Conservation (phyloP, 37 sponge, comb jelly and placozoan genomes). For the Aplysina aerophoba region DNA sequence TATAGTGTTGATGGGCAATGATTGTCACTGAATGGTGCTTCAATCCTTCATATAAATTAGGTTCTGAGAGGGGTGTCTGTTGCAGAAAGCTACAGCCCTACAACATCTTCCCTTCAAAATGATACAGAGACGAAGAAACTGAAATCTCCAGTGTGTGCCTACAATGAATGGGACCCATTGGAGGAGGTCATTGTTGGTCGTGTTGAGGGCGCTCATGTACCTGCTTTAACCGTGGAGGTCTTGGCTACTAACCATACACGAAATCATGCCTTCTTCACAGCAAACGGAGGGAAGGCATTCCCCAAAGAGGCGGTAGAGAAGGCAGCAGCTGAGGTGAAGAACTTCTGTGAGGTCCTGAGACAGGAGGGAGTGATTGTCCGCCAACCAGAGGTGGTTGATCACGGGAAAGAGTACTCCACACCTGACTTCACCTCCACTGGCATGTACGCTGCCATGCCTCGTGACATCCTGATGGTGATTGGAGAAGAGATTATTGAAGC, state of each 20-base stretch:
- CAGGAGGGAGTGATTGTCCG: slow-evolving; percentile 26
- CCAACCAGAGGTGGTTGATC: neutral
- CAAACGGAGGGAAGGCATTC: neutral
- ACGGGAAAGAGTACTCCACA: neutral
- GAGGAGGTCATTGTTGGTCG: slow-evolving; percentile 21
- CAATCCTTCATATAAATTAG: too few species aligned
- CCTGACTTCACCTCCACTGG: slow-evolving; percentile 24
- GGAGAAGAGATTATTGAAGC: slow-evolving; percentile 81
- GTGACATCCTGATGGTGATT: slow-evolving; percentile 66
- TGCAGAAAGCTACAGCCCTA: too few species aligned
- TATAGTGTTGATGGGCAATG: too few species aligned
- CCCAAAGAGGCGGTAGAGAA: neutral
- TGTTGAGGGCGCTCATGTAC: neutral
- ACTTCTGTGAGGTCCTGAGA: neutral
- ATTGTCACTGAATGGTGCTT: too few species aligned
- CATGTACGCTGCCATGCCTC: neutral
- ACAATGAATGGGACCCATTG: slow-evolving; percentile 26
- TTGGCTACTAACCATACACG: neutral
- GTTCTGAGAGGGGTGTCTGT: too few species aligned
- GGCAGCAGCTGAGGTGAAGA: neutral
- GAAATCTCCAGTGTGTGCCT: slow-evolving; percentile 12
- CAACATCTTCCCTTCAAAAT: too few species aligned
- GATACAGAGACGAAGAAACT: too few species aligned
- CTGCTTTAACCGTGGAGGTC: neutral
- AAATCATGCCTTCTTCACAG: neutral